Percentiles rank a stretch among this genome's conserved stretches.
Conservation (phyloP, 2,797 vertebrate species). For the Oryzias dopingdopingensis region DNA sequence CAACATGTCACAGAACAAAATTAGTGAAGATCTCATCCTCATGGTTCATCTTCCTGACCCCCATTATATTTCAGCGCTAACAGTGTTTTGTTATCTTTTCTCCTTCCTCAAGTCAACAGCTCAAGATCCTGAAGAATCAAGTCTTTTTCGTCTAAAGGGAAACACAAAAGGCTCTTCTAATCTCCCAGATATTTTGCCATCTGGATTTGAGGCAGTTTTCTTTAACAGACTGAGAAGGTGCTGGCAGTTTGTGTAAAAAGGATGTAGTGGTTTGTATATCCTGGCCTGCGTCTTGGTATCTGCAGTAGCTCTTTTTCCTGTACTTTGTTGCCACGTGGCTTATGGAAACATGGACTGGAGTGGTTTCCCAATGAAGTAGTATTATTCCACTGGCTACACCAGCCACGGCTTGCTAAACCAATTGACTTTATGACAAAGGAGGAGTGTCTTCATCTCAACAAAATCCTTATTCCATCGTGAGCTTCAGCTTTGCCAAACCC, state of each 20-base stretch:
- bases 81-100: slow-evolving; percentile 83
- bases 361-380: slow-evolving; percentile 27
- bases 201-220: slow-evolving; percentile 29
- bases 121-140: slow-evolving; percentile 71
- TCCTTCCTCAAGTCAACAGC: slow-evolving; percentile 82
- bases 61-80: slow-evolving; percentile 78
- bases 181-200: slow-evolving; percentile 13
- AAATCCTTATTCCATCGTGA: slow-evolving; percentile 7
- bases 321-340: slow-evolving; percentile 8
- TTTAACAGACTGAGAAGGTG: slow-evolving; percentile 61
- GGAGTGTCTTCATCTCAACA: slow-evolving; percentile 26
- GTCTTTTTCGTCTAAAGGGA: slow-evolving; percentile 47
- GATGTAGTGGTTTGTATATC: slow-evolving; percentile 80
- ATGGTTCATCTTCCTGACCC: slow-evolving; percentile 63
- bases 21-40: slow-evolving; percentile 45
- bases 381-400: slow-evolving; percentile 13
- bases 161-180: slow-evolving; percentile 26
- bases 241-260: slow-evolving; percentile 46
- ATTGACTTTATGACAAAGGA: slow-evolving; percentile 53
- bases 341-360: slow-evolving; percentile 41
- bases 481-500: slow-evolving; percentile 5
- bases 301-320: slow-evolving; percentile 23
- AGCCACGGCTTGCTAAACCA: slow-evolving; percentile 12
- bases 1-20: slow-evolving; percentile 30
- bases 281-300: slow-evolving; percentile 30